Percentiles rank a stretch among this genome's conserved stretches.
phyloP scores from a whole-genome alignment of 2,888 invertebrate species.

The Calephelis perditalis region DNA sequence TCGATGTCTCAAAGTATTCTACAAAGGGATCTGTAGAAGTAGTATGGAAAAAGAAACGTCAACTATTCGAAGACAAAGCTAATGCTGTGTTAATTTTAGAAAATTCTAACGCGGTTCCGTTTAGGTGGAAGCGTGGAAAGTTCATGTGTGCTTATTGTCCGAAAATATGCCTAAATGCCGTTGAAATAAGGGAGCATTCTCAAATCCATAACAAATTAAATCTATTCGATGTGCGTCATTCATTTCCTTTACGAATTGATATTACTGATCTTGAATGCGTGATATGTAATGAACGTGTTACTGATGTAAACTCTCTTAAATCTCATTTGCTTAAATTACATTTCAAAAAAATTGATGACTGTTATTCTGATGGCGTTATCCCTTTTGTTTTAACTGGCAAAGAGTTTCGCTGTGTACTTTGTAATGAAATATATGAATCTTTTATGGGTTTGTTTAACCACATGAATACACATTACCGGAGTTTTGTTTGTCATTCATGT shows the following conservation, averaged over 20 bases:
- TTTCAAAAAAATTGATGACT: slow-evolving; percentile 33
- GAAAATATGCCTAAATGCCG: slow-evolving; percentile 35
- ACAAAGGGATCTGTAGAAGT: slow-evolving; percentile 31
- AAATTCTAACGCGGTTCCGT: slow-evolving; percentile 53
- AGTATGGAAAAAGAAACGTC: slow-evolving; percentile 47
- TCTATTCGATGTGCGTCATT: slow-evolving; percentile 43
- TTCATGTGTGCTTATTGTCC: slow-evolving; percentile 58
- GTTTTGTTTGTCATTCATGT: slow-evolving; percentile 60
- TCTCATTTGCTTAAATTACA: slow-evolving; percentile 43
- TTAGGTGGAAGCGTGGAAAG: slow-evolving; percentile 52
- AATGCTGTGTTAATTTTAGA: slow-evolving; percentile 53
- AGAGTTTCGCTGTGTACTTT: slow-evolving; percentile 47
- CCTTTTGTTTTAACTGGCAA: slow-evolving; percentile 48
- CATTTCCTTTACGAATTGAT: slow-evolving; percentile 53
- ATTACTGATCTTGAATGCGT: slow-evolving; percentile 46
- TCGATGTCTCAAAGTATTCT: slow-evolving; percentile 30
- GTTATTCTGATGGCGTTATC: slow-evolving; percentile 46
- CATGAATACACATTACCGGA: slow-evolving; percentile 65
- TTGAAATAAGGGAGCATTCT: slow-evolving; percentile 44
- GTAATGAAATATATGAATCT: slow-evolving; percentile 39
- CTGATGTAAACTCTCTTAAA: slow-evolving; percentile 40
- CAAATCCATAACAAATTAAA: slow-evolving; percentile 42
- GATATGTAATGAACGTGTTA: slow-evolving; percentile 37
- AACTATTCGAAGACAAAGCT: slow-evolving; percentile 40
- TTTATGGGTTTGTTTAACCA: slow-evolving; percentile 49